Conservation (phyloP, 2,888 invertebrate genomes). For the Caradrina kadenii region DNA sequence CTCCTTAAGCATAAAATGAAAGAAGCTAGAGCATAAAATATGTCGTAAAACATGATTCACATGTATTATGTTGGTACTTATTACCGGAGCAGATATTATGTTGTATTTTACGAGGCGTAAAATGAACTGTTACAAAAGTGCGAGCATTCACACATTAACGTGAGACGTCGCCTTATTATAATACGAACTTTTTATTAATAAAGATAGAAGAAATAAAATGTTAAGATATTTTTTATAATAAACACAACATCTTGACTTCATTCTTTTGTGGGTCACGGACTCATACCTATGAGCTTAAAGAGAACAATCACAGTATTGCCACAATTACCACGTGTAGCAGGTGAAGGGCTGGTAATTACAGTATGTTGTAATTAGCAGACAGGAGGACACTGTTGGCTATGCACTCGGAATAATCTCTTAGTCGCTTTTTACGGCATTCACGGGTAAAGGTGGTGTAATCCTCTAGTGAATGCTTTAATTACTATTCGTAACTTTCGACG, state of each 20-base stretch:
- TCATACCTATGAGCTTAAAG: neutral
- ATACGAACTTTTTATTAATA: conserved; percentile 27
- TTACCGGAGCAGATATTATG: conserved; percentile 76
- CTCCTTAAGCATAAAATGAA: conserved; percentile 75
- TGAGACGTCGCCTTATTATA: conserved; percentile 22
- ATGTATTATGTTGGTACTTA: conserved; percentile 76
- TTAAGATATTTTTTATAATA: neutral
- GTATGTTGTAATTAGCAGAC: conserved; percentile 1
- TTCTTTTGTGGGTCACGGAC: neutral
- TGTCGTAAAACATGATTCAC: conserved; percentile 80
- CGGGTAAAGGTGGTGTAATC: neutral
- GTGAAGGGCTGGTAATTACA: conserved; percentile 1
- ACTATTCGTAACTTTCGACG: neutral
- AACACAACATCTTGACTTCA: neutral
- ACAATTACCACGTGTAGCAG: neutral
- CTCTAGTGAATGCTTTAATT: neutral
- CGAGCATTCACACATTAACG: conserved; percentile 56
- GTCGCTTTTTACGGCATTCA: neutral
- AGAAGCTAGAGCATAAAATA: conserved; percentile 77
- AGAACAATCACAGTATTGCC: neutral
- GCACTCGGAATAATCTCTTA: neutral
- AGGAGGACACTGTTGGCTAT: neutral
- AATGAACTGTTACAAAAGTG: conserved; percentile 74
- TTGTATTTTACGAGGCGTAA: conserved; percentile 82
- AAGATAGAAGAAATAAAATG: conserved; percentile 16